These are phyloP conservation scores for Archaeoteleia sp. DNA, from an alignment of 2,888 invertebrate genomes.

Conservation along the genomic window DNA sequence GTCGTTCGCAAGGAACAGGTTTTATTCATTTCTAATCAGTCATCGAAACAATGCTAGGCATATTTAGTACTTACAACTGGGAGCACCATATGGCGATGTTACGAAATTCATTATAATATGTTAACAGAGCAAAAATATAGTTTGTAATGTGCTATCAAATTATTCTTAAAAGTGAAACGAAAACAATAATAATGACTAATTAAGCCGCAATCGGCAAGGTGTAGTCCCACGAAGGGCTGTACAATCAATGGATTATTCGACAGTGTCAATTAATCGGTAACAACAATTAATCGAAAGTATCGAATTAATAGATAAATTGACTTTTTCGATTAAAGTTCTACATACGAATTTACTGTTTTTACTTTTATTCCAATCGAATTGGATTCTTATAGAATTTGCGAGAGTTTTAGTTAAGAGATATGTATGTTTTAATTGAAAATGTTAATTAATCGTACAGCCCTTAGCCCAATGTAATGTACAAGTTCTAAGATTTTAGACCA, in stretches of 20 bases:
- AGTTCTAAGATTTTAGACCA: constrained; percentile 16
- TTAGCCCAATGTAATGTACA: constrained; percentile 31
- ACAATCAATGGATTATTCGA: too few species aligned
- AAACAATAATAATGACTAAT: not conserved
- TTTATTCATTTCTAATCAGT: constrained; percentile 17
- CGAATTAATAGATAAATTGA: too few species aligned
- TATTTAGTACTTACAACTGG: constrained; percentile 36
- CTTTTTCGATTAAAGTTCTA: too few species aligned
- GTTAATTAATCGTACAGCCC: too few species aligned
- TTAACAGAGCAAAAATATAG: constrained; percentile 14
- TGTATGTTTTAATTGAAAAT: too few species aligned
- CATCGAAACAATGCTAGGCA: constrained; percentile 26
- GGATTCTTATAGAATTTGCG: too few species aligned
- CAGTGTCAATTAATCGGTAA: too few species aligned
- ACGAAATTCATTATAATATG: constrained; percentile 9
- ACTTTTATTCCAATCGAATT: too few species aligned
- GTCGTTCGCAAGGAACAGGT: constrained; percentile 16
- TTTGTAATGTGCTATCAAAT: constrained; percentile 5
- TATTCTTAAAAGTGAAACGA: constrained; percentile 10
- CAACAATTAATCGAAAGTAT: too few species aligned
- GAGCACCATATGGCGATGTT: constrained; percentile 13
- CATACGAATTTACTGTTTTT: too few species aligned
- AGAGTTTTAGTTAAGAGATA: too few species aligned
- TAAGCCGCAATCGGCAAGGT: too few species aligned
- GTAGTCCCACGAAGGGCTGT: constrained; percentile 26